Conservation (phyloP, 1,140 invertebrate species). For the Metaphire vulgaris region DNA sequence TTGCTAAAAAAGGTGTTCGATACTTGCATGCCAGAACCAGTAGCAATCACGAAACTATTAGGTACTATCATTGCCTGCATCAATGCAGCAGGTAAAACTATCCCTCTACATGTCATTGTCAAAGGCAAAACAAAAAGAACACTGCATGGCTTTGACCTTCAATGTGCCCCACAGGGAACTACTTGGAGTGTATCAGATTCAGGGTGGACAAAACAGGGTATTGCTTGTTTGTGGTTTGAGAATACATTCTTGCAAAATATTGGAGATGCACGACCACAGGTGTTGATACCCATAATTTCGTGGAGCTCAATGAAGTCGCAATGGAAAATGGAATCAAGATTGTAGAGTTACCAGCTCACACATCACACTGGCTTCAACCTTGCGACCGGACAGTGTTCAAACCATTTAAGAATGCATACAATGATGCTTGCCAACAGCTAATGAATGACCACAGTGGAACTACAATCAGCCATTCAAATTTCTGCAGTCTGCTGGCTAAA, state of each 20-base stretch:
- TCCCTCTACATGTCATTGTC: not conserved
- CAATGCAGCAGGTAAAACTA: conserved; percentile 8
- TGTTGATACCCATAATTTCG: not conserved
- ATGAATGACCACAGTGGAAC: not conserved
- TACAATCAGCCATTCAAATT: not conserved
- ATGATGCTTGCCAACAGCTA: conserved; percentile 6
- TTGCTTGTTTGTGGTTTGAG: conserved; percentile 2
- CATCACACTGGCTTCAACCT: conserved; percentile 34
- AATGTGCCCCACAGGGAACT: not conserved
- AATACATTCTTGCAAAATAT: conserved; percentile 3
- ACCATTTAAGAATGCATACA: conserved; percentile 33
- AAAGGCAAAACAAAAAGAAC: conserved; percentile 18
- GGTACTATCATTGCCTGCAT: conserved; percentile 11
- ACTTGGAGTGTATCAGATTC: not conserved
- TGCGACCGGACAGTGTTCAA: conserved; percentile 33
- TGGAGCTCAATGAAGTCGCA: conserved; percentile 9
- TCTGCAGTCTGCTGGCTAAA: not conserved
- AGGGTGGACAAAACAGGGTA: conserved; percentile 19
- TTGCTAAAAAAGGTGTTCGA: conserved; percentile 45
- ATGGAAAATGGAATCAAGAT: conserved; percentile 30
- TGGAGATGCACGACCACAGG: conserved; percentile 3
- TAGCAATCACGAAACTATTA: conserved; percentile 37
- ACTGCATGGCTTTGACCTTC: conserved; percentile 5
- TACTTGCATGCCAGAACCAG: conserved; percentile 51
- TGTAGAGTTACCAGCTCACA: conserved; percentile 36